Evolutionary conservation across 2,888 invertebrate species (phyloP), one percentile per base, ranked within the genome.

Genomic region (Dendrolimus pini): DNA sequence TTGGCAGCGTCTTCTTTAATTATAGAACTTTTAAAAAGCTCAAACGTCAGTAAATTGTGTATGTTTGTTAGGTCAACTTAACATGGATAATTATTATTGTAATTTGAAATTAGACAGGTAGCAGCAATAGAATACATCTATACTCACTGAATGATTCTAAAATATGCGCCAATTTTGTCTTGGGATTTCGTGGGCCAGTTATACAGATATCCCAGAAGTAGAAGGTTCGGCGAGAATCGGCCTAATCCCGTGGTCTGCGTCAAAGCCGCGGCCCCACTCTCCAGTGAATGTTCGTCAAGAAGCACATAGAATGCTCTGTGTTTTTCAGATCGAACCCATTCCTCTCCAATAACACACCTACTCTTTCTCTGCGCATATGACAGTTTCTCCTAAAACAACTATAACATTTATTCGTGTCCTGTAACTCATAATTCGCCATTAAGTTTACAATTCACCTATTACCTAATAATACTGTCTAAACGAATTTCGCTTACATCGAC

Each of bases 201-300:
- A n/a, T 93, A 92, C 82, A 99, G 98, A 87, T 95, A 99, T 8
- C 99, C 99, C 93, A 99, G 94, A 71, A 99, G 92, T 53, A 99
- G 89, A 56, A 98, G 96, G 79, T 99, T 99, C 6, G 99, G 98
- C 55, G 94, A 92, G 60, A 99, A 92, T 81, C 97, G 96, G 13
- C 99, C 99, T 59, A 99, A 94, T 7, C 99, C 99, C 0, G 95
- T 89, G 1, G 96, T 93, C 88, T 98, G 97, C 78, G 98, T 92
- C 52, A 98, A 83, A 7, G 96, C 94, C 66, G 94, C 94, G 8
- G 95, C 94, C 9, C 97, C 98, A 55, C 91, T 86, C 80, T 96
- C 96, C 73, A 96, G 93, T 57, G 82, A 84, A 60, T 94, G 91
- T 12, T 94, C 94, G 73, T 95, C 94, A n/a, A 96, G 93, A 14